Percentiles rank a stretch among this genome's conserved stretches.
Conservation (phyloP, 2,888 invertebrate species). For the Euplexia lucipara region DNA sequence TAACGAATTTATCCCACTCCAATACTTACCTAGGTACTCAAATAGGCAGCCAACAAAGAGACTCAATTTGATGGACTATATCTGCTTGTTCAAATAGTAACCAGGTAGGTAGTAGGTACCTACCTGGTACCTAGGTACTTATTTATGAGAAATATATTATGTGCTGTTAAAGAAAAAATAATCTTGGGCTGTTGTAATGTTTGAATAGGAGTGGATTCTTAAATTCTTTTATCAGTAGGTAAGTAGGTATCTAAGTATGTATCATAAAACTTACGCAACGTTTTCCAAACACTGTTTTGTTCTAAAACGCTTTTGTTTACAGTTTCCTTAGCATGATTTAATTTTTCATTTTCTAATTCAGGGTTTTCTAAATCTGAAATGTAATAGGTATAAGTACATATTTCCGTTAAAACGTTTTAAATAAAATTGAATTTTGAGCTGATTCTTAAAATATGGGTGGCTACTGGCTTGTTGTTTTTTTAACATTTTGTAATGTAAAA, state of each 20-base stretch:
- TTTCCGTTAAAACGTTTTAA: no score
- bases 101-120: not conserved
- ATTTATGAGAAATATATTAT: no score
- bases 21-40: no score
- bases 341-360: constrained; percentile 61
- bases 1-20: no score
- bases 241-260: no score
- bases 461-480: no score
- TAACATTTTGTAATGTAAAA: no score
- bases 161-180: not conserved
- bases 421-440: not conserved
- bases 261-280: constrained; percentile 72
- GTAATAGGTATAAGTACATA: no score
- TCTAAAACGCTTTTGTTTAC: constrained; percentile 25
- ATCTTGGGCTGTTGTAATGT: not conserved
- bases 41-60: not conserved
- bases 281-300: constrained; percentile 62
- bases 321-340: constrained; percentile 41
- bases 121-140: no score
- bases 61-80: no score
- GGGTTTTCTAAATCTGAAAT: constrained; percentile 55
- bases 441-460: not conserved
- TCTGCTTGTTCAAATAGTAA: constrained; percentile 17
- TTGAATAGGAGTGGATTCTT: no score
- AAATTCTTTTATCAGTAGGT: constrained; percentile 1